Evolutionary conservation across 2,888 invertebrate genomes (phyloP), one percentile per base, ranked within the genome.

Genomic region (Acrocyrtus sp.): DNA sequence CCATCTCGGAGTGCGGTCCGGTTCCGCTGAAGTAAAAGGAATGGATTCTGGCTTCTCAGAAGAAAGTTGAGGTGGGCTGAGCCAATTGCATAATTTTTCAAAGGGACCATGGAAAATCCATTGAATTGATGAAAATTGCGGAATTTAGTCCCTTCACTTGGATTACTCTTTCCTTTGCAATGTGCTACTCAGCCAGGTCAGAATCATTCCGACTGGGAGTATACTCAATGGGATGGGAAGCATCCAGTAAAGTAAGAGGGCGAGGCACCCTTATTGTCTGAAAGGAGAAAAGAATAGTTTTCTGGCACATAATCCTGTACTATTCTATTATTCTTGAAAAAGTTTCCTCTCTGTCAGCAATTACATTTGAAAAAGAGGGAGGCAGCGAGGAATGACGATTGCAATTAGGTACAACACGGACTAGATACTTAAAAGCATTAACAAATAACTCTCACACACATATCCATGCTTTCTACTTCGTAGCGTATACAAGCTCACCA

Each of bases 111-210:
- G n/a, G 53, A 58, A 27, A 53, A 54, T 45, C 39, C 57, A 54
- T 50, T 53, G 39, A 53, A 68, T 68, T 68, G 68, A 60, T 68
- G 68, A 61, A 68, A 68, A 68, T 60, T 61, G 68, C n/a, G 45
- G 61, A 41, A 60, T 53, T n/a, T n/a, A n/a, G n/a, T n/a, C n/a
- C n/a, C 67, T 58, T 67, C 41, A 50, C 22, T 51, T 60, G 53
- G 51, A 15, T 27, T 47, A 51, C n/a, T n/a, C n/a, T n/a, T n/a
- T n/a, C n/a, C n/a, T n/a, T n/a, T n/a, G n/a, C n/a, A n/a, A n/a
- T n/a, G n/a, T n/a, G n/a, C n/a, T n/a, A n/a, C n/a, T n/a, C n/a
- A n/a, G n/a, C n/a, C n/a, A n/a, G n/a, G n/a, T n/a, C n/a, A n/a
- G n/a, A n/a, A n/a, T n/a, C n/a, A n/a, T n/a, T n/a, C n/a, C n/a